Evolutionary conservation across 64 coral and sea anemone species (phyloP).

Genomic region (Porites lutea): DNA sequence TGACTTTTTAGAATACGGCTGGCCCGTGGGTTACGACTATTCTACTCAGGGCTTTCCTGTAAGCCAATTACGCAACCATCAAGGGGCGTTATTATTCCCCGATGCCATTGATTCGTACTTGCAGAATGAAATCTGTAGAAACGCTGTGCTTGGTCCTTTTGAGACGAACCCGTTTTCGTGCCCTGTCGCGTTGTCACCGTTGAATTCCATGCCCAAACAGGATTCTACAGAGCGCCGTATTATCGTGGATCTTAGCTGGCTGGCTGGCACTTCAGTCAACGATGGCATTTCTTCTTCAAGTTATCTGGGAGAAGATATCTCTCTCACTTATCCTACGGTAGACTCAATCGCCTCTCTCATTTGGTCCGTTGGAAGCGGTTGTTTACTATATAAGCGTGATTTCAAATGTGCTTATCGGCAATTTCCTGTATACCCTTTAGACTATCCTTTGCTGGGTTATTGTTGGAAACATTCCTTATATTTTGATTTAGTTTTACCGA

Average conservation of each 20-base stretch:
- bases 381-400: background rate
- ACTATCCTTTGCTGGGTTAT: background rate
- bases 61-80: background rate
- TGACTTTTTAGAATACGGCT: constrained; percentile 27
- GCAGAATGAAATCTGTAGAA: no score
- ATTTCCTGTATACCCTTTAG: background rate
- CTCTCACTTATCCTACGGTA: constrained; percentile 10
- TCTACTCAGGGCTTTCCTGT: background rate
- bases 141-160: constrained; percentile 11
- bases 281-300: background rate
- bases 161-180: background rate
- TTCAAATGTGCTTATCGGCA: background rate
- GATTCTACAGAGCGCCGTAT: background rate
- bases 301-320: constrained; percentile 18
- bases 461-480: background rate
- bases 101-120: no score
- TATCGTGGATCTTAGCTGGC: background rate
- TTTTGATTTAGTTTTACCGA: background rate
- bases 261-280: background rate
- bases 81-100: background rate
- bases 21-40: constrained; percentile 21
- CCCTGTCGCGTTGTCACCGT: background rate
- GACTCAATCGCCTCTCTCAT: constrained; percentile 18
- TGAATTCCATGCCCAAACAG: constrained; percentile 13
- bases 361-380: background rate